phyloP scores from a whole-genome alignment of 2,888 invertebrate genomes.

The Xestia sexstrigata region DNA sequence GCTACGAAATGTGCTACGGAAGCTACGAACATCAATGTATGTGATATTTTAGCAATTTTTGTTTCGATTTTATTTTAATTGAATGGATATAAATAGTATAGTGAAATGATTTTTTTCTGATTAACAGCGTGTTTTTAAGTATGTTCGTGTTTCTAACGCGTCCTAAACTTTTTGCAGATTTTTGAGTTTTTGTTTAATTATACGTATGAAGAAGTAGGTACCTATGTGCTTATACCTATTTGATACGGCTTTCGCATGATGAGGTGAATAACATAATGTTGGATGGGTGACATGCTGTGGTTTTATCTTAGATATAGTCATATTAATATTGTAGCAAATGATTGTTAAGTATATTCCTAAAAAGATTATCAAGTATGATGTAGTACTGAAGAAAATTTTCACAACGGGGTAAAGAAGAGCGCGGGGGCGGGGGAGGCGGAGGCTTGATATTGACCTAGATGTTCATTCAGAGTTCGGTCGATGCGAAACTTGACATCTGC shows the following conservation, averaged over 20 bases:
- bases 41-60: neutral
- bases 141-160: too few species aligned
- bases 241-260: neutral
- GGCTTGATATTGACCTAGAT: constrained; percentile 91
- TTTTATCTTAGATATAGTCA: neutral
- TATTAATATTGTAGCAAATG: constrained; percentile 22
- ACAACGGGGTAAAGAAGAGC: constrained; percentile 76
- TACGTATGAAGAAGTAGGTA: too few species aligned
- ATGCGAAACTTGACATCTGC: constrained; percentile 91
- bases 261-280: neutral
- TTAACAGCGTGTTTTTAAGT: too few species aligned
- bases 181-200: too few species aligned
- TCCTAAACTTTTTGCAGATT: too few species aligned
- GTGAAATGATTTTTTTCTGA: too few species aligned
- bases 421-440: constrained; percentile 78
- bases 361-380: constrained; percentile 74
- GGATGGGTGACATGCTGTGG: neutral
- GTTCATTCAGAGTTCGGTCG: constrained; percentile 91
- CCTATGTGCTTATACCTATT: neutral
- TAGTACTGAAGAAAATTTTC: constrained; percentile 81
- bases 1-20: constrained; percentile 55
- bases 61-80: neutral
- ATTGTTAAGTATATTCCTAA: constrained; percentile 31
- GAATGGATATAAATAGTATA: too few species aligned
- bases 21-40: constrained; percentile 22